A percentile compares a stretch with the other conserved stretches of the same genome.
Conservation (phyloP, 2,113 vertebrate genomes). For the Aldabrachelys gigantea region DNA sequence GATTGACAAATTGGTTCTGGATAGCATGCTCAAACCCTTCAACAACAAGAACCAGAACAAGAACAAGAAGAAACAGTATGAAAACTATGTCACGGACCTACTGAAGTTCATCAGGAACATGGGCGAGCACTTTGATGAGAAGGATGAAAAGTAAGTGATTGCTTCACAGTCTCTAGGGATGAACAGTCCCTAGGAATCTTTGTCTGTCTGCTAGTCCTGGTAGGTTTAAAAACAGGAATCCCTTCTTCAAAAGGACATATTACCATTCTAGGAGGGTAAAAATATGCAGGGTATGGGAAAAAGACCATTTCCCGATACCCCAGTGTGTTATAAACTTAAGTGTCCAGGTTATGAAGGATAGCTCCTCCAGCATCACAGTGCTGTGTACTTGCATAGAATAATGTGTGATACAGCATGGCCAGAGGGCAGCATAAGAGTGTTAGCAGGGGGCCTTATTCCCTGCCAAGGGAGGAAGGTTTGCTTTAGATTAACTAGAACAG, state of each 20-base stretch:
- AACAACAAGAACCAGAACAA: background rate
- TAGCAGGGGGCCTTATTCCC: too few relatives aligned
- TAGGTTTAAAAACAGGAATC: background rate
- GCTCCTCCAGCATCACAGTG: background rate
- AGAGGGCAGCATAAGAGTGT: too few relatives aligned
- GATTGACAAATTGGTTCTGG: constrained; percentile 10
- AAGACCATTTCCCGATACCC: background rate
- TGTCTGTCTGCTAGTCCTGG: background rate
- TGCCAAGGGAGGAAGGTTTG: too few relatives aligned
- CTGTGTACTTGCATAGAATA: background rate
- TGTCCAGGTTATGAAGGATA: background rate
- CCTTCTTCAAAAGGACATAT: background rate
- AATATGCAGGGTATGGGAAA: background rate
- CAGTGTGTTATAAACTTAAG: background rate
- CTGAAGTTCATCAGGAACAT: constrained; percentile 78
- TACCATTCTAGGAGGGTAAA: background rate
- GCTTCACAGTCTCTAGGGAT: background rate
- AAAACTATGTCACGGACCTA: constrained; percentile 29
- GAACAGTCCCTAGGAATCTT: background rate
- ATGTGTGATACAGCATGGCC: too few relatives aligned
- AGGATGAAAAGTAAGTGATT: background rate
- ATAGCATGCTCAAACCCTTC: background rate
- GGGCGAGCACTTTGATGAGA: constrained; percentile 65
- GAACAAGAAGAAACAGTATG: background rate
- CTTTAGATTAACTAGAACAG: too few relatives aligned